phyloP scores from a whole-genome alignment of 1,140 invertebrate genomes.

The Drosophila busckii region DNA sequence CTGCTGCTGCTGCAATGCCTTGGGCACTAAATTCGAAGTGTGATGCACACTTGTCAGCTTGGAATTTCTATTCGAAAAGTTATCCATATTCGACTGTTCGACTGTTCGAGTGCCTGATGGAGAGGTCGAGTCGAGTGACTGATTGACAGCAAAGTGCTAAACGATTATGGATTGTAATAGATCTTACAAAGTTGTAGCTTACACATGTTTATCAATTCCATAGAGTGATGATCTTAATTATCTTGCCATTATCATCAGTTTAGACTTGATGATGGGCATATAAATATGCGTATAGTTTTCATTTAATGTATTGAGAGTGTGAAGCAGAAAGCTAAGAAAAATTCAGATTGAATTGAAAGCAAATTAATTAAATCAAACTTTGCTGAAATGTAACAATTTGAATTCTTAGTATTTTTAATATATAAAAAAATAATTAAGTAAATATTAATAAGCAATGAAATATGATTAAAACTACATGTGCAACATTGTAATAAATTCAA shows the following conservation, averaged over 20 bases:
- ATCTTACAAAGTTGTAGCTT: slow-evolving; percentile 46
- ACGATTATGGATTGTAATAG: slow-evolving; percentile 69
- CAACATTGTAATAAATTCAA: too few species aligned
- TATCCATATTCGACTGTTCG: slow-evolving; percentile 44
- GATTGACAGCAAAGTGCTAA: slow-evolving; percentile 50
- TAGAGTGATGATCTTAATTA: slow-evolving; percentile 33
- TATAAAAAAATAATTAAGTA: too few species aligned
- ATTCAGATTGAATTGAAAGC: too few species aligned
- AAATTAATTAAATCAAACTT: too few species aligned
- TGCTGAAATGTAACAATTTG: too few species aligned
- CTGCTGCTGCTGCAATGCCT: slow-evolving; percentile 7
- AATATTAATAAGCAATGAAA: too few species aligned
- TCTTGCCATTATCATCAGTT: slow-evolving; percentile 56
- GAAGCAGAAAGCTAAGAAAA: too few species aligned
- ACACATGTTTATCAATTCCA: slow-evolving; percentile 39
- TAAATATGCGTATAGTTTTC: too few species aligned
- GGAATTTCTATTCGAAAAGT: slow-evolving; percentile 60
- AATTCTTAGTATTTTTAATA: too few species aligned
- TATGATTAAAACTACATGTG: too few species aligned
- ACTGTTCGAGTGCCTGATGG: neutral
- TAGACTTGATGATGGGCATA: too few species aligned
- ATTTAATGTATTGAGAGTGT: too few species aligned
- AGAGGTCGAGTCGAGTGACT: slow-evolving; percentile 36
- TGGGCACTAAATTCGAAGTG: slow-evolving; percentile 32
- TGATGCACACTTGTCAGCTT: slow-evolving; percentile 47